Conservation (phyloP, 92 coral and sea anemone genomes). For the Ricordea florida region DNA sequence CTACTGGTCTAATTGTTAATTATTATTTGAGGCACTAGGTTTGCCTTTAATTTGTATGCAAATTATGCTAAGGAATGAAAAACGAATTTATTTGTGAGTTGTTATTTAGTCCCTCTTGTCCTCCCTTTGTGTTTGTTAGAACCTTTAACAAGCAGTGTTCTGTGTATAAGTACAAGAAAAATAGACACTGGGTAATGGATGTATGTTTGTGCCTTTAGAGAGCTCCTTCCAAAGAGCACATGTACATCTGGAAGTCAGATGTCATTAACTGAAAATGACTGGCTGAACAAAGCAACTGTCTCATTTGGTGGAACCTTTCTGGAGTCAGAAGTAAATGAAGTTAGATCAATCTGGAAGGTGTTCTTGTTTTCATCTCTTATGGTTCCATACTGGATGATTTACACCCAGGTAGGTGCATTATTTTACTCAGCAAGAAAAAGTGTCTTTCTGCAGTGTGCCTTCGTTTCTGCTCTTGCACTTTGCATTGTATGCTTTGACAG, state of each 20-base stretch:
- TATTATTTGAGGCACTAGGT: too few relatives aligned
- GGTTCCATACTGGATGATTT: constrained; percentile 92
- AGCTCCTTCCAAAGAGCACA: constrained; percentile 11
- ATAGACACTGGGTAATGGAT: too few relatives aligned
- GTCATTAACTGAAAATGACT: constrained; percentile 13
- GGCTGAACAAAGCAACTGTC: constrained; percentile 78
- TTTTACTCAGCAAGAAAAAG: background rate
- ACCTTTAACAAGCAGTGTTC: too few relatives aligned
- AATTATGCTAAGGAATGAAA: too few relatives aligned
- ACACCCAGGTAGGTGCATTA: constrained; percentile 71
- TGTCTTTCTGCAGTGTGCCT: background rate
- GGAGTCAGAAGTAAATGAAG: constrained; percentile 89
- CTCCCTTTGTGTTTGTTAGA: too few relatives aligned
- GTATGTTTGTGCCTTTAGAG: constrained; percentile 8
- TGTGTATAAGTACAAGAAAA: too few relatives aligned
- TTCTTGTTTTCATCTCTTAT: constrained; percentile 71
- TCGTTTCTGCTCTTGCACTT: too few relatives aligned
- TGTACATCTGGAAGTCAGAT: background rate
- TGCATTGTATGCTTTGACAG: too few relatives aligned
- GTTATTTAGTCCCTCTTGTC: too few relatives aligned
- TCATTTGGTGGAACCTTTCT: constrained; percentile 90
- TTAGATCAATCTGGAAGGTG: constrained; percentile 68
- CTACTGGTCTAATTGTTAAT: too few relatives aligned
- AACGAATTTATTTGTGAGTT: too few relatives aligned
- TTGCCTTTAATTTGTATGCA: too few relatives aligned